These are phyloP conservation scores for Silvanus unidentatus DNA, from an alignment of 2,888 invertebrate genomes.

Conservation along the genomic window DNA sequence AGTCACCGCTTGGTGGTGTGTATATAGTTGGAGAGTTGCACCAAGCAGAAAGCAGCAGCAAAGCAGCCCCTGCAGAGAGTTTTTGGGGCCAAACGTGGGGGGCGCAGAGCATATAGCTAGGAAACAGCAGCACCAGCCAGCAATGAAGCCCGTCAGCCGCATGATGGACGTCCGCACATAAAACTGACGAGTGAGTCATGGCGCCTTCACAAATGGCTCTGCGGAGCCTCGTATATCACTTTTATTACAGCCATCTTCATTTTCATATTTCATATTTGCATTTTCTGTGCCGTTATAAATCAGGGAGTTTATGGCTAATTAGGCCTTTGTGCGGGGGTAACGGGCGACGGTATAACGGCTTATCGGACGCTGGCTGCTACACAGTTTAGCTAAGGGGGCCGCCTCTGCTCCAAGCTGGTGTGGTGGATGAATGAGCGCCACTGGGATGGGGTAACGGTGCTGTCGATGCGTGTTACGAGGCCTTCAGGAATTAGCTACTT, in stretches of 20 bases:
- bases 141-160: conserved; percentile 59
- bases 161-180: conserved; percentile 70
- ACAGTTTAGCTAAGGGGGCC: conserved; percentile 8
- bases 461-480: conserved; percentile 25
- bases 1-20: conserved; percentile 27
- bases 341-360: conserved; percentile 47
- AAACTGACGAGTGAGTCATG: conserved; percentile 67
- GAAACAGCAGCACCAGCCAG: conserved; percentile 38
- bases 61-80: conserved; percentile 26
- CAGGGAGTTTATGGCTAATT: conserved; percentile 61
- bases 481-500: conserved; percentile 22
- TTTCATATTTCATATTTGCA: conserved; percentile 58
- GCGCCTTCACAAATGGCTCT: conserved; percentile 68
- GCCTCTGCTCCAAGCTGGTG: conserved; percentile 3
- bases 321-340: conserved; percentile 48
- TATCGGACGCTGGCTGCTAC: conserved; percentile 42
- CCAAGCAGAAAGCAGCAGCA: conserved; percentile 19
- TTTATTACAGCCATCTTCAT: conserved; percentile 66
- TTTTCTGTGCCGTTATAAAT: conserved; percentile 58
- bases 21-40: conserved; percentile 12
- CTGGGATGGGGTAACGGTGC: conserved; percentile 11
- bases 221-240: conserved; percentile 73
- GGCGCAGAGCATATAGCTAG: conserved; percentile 10
- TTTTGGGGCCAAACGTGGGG: conserved; percentile 5
- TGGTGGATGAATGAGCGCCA: not conserved